Evolutionary conservation across 2,113 vertebrate genomes (phyloP).

Genomic region (Peromyscus leucopus): DNA sequence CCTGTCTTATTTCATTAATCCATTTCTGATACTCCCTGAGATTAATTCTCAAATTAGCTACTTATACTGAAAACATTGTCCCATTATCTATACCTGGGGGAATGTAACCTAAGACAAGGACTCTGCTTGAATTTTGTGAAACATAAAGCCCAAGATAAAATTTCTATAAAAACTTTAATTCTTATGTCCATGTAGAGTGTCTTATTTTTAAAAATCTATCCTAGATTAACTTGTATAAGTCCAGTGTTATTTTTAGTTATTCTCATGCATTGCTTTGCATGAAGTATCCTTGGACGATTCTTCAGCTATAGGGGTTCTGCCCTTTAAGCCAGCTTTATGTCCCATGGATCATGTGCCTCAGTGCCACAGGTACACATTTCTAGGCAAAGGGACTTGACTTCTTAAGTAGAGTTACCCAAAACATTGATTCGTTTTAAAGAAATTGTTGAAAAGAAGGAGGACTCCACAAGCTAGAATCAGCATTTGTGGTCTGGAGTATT

Average conservation of each 20-base stretch:
- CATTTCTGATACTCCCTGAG: not conserved
- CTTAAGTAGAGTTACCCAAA: slow-evolving; percentile 48
- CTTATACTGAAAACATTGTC: not conserved
- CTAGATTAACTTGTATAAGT: slow-evolving; percentile 31
- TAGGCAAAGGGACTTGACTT: slow-evolving; percentile 60
- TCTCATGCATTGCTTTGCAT: slow-evolving; percentile 24
- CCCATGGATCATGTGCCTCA: slow-evolving; percentile 33
- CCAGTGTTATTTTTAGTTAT: slow-evolving; percentile 9
- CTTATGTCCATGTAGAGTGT: not conserved
- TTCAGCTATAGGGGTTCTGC: not conserved
- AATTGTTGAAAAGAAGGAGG: slow-evolving; percentile 63
- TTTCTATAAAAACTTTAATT: slow-evolving; percentile 49
- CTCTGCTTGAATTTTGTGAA: not conserved
- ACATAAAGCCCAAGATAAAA: slow-evolving; percentile 22
- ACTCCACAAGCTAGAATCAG: slow-evolving; percentile 53
- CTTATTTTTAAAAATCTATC: slow-evolving; percentile 27
- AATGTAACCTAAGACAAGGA: slow-evolving; percentile 1
- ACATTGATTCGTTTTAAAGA: slow-evolving; percentile 64
- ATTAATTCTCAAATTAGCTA: slow-evolving; percentile 36
- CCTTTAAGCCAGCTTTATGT: slow-evolving; percentile 39
- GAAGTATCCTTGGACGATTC: slow-evolving; percentile 31
- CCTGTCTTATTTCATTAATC: not conserved
- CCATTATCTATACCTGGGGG: not conserved
- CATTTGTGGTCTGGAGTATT: slow-evolving; percentile 53
- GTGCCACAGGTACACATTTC: slow-evolving; percentile 62